Conservation (phyloP, 2,113 vertebrate species). For the Protomyctophum bolini region DNA sequence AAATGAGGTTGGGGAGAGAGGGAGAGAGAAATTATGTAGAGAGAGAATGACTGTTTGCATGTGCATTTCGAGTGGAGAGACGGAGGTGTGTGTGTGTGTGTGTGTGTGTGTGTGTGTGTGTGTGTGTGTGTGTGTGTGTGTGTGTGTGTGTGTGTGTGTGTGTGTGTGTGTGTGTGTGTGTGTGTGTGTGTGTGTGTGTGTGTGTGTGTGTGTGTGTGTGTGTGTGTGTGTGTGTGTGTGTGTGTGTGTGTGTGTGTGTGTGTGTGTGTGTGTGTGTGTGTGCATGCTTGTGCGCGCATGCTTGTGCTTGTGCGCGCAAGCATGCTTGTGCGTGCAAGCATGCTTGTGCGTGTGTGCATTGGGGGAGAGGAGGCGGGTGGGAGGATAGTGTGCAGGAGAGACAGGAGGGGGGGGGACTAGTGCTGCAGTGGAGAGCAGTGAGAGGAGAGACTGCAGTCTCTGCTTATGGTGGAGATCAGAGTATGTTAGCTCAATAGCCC, state of each 20-base stretch:
- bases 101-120: conserved; percentile 5
- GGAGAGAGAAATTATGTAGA: conserved; percentile 18
- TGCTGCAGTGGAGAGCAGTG: conserved; percentile 79
- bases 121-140: neutral
- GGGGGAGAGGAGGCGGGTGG: conserved; percentile 53
- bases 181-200: neutral
- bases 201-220: neutral
- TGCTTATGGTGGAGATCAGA: conserved; percentile 73
- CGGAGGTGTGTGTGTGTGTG: neutral
- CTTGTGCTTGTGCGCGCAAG: too few relatives aligned
- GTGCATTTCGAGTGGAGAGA: neutral
- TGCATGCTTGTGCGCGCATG: neutral
- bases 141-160: neutral
- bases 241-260: neutral
- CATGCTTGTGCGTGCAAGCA: too few relatives aligned
- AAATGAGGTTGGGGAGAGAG: conserved; percentile 67
- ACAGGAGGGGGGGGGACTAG: conserved; percentile 45
- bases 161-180: conserved; percentile 12
- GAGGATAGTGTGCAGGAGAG: conserved; percentile 46
- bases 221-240: conserved; percentile 4
- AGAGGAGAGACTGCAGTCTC: conserved; percentile 79
- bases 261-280: neutral
- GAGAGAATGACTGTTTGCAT: neutral
- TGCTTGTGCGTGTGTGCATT: conserved; percentile 30
- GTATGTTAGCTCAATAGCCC: conserved; percentile 63